Conservation (phyloP, 1,140 invertebrate genomes). For the Andricus grossulariae region DNA sequence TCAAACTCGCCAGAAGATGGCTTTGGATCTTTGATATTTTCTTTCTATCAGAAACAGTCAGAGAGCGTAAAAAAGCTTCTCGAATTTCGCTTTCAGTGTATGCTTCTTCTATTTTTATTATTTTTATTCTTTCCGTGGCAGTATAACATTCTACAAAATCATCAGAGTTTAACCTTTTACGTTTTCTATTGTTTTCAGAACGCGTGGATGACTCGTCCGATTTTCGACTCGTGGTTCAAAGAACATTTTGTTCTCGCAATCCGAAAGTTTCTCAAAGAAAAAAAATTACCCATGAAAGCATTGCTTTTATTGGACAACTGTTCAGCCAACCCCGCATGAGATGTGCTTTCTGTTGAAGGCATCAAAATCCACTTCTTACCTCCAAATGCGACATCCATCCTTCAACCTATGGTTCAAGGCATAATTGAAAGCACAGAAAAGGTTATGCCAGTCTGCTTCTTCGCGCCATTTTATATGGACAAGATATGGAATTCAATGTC, state of each 20-base stretch:
- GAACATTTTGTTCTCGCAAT: background rate
- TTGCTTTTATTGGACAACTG: background rate
- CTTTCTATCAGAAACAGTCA: too few relatives aligned
- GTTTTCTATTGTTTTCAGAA: too few relatives aligned
- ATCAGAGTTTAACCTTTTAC: too few relatives aligned
- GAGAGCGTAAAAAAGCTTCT: too few relatives aligned
- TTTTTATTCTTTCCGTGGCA: too few relatives aligned
- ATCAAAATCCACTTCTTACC: background rate
- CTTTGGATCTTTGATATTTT: too few relatives aligned
- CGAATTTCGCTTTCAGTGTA: too few relatives aligned
- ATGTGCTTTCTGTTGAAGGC: background rate
- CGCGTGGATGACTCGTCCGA: background rate
- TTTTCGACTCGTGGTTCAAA: too few relatives aligned
- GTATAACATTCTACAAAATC: too few relatives aligned
- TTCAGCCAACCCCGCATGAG: background rate
- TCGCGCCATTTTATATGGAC: background rate
- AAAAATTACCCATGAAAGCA: constrained; percentile 7
- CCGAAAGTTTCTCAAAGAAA: background rate
- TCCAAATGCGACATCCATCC: background rate
- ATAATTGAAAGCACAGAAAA: background rate
- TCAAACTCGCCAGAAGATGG: too few relatives aligned
- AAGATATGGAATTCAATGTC: background rate
- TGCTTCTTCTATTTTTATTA: too few relatives aligned
- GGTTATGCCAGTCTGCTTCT: constrained; percentile 20
- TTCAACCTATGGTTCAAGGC: background rate